Evolutionary conservation across 2,888 invertebrate genomes (phyloP).

Genomic region (Lasioglossum malachurum): DNA sequence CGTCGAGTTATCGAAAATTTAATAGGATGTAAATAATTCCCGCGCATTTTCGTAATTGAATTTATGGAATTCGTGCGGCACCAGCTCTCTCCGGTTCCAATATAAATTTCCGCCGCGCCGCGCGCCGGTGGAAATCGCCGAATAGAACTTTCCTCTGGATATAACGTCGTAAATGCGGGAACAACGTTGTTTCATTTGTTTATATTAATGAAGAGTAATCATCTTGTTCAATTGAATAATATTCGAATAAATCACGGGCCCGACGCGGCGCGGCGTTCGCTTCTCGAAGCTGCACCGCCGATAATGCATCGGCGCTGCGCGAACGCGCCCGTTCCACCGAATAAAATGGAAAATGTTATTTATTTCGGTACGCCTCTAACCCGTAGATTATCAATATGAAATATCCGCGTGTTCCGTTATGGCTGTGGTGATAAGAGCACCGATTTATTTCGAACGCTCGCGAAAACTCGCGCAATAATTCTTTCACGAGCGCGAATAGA

Average conservation of each 20-base stretch:
- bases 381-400: constrained; percentile 12
- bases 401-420: background rate
- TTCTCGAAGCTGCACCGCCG: background rate
- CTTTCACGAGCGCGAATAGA: background rate
- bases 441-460: constrained; percentile 11
- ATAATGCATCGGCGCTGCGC: background rate
- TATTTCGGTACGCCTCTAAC: background rate
- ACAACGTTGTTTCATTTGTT: constrained; percentile 2
- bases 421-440: constrained; percentile 6
- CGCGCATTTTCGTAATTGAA: constrained; percentile 47
- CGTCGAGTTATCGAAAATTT: constrained; percentile 45
- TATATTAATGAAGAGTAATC: constrained; percentile 4
- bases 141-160: constrained; percentile 17
- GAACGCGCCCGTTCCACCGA: background rate
- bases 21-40: constrained; percentile 53
- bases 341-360: constrained; percentile 16
- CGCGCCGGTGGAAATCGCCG: background rate
- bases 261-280: background rate
- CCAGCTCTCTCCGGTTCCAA: constrained; percentile 7
- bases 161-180: background rate
- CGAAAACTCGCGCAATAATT: background rate
- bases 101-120: constrained; percentile 1
- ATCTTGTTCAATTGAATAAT: constrained; percentile 15
- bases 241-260: background rate
- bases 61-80: constrained; percentile 30